phyloP scores from a whole-genome alignment of 1,140 invertebrate species.

The Lethrus apterus region DNA sequence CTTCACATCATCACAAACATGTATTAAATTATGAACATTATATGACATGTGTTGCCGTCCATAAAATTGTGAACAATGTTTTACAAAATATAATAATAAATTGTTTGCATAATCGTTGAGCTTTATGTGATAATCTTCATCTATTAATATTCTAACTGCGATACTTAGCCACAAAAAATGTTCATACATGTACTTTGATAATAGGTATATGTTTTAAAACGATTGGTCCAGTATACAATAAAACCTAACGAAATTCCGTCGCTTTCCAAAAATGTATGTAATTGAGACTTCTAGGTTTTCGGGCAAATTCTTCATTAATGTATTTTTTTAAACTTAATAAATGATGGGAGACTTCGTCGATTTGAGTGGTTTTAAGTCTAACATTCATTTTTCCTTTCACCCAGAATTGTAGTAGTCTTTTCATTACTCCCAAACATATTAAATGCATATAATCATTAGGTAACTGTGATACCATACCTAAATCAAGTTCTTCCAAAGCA shows the following conservation, averaged over 20 bases:
- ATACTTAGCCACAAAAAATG: conserved; percentile 40
- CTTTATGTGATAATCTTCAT: conserved; percentile 11
- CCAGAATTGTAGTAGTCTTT: conserved; percentile 34
- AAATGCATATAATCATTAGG: conserved; percentile 42
- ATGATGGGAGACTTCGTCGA: conserved; percentile 1
- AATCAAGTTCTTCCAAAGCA: conserved; percentile 15
- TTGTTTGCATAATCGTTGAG: not conserved
- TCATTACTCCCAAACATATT: conserved; percentile 39
- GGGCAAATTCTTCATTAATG: conserved; percentile 18
- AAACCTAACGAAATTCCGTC: conserved; percentile 44
- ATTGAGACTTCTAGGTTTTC: conserved; percentile 20
- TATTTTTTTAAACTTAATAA: conserved; percentile 1
- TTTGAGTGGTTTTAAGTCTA: conserved; percentile 2
- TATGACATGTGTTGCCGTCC: not conserved
- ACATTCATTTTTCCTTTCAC: conserved; percentile 18
- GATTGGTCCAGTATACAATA: conserved; percentile 42
- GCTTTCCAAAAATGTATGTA: conserved; percentile 39
- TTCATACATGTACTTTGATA: conserved; percentile 35
- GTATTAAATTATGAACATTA: conserved; percentile 12
- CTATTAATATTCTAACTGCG: conserved; percentile 33
- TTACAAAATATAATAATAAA: conserved; percentile 6
- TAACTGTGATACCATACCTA: conserved; percentile 37
- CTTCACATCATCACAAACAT: not conserved
- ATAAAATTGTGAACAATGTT: conserved; percentile 5
- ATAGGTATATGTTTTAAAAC: conserved; percentile 34